Percentiles rank a stretch among this genome's conserved stretches.
Conservation (phyloP, 2,797 vertebrate species). For the Anguilla pacifica region DNA sequence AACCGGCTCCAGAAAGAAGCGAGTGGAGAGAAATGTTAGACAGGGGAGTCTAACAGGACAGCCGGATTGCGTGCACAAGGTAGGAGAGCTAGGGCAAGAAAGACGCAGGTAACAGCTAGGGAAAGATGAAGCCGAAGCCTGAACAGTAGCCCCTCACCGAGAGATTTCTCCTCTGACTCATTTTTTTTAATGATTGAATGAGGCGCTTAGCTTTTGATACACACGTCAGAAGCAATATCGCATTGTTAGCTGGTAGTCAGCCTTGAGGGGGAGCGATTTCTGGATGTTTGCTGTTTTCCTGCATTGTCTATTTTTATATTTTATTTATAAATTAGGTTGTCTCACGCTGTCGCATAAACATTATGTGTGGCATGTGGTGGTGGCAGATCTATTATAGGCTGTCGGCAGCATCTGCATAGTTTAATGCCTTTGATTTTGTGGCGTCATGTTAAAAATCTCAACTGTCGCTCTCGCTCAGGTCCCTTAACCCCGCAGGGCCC, state of each 20-base stretch:
- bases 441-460: slow-evolving; percentile 23
- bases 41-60: too few species aligned
- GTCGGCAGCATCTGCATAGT: neutral
- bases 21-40: slow-evolving; percentile 5
- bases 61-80: neutral
- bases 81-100: neutral
- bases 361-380: neutral
- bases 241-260: neutral
- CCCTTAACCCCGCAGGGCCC: slow-evolving; percentile 13
- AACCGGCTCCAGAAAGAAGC: neutral
- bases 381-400: slow-evolving; percentile 22
- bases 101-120: neutral
- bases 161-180: neutral
- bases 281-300: neutral
- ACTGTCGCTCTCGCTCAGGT: neutral
- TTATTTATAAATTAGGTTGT: neutral
- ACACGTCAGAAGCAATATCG: neutral
- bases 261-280: neutral
- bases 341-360: neutral
- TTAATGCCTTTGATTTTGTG: slow-evolving; percentile 22
- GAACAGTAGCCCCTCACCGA: neutral
- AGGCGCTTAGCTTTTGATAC: slow-evolving; percentile 1
- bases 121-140: neutral
- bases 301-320: neutral
- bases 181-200: neutral